Evolutionary conservation across 2,888 invertebrate genomes (phyloP), one percentile per base, ranked within the genome.

Genomic region (Adelognathus sp.): DNA sequence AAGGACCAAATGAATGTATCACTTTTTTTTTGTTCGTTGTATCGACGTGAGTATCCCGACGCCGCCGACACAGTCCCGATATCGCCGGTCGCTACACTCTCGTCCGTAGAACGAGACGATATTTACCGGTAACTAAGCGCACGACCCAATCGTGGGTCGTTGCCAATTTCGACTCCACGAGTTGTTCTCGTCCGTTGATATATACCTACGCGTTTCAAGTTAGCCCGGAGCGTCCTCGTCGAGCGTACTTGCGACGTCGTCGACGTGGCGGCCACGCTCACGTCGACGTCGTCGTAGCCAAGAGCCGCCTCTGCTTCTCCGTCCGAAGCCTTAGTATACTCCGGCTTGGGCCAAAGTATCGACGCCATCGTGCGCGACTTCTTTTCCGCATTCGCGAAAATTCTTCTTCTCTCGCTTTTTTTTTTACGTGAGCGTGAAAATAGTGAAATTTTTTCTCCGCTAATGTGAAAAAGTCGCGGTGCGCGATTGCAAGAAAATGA

Each of bases 401-500:
- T 50, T 33, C n/a, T 61, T 24, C 3, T 18, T 27, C 7, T 50
- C 31, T 24, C 18, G 5, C 11, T 18, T 11, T 31, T 46, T 4
- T 11, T n/a, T 29, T 64, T 46, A 6, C 18, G 31, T 16, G 54
- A 3, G 6, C 50, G 24, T 29, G 3, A 54, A 24, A 18, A 14
- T 31, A 18, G 9, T 3, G 18, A 7, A 18, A 18, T 56, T 18
- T 16, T 18, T 33, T 56, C 14, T 60, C 71, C 36, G 33, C 18
- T 56, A 72, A 73, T 80, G 69, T 70, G 44, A 66, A 39, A 50
- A 1, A 14, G 21, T 31, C 24, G 7, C 14, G 29, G 63, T 54
- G 21, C 24, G 7, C 14, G 29, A 67, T 54, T n/a, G 36, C 16
- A 50, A 67, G 11, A 77, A 21, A 58, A 89, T 89, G 89, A 85